A percentile compares a stretch with the other conserved stretches of the same genome.
These are phyloP conservation scores for Pangasius krempfi DNA, from an alignment of 2,797 vertebrate genomes.

Conservation along the genomic window DNA sequence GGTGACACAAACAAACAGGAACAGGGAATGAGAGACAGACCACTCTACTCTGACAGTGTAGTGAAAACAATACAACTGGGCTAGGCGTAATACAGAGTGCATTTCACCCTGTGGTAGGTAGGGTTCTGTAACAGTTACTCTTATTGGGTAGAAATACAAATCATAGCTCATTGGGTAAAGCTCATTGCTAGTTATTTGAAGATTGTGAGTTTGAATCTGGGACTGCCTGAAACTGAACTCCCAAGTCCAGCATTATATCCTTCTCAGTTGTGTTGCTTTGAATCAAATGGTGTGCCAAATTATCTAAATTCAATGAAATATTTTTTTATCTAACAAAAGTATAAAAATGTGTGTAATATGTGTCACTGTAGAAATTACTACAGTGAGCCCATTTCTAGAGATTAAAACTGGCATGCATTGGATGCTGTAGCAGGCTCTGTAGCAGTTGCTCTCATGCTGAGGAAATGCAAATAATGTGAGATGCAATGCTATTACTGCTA, in stretches of 20 bases:
- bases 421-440: background rate
- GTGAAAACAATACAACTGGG: background rate
- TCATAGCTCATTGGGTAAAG: background rate
- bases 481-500: conserved; percentile 40
- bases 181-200: background rate
- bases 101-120: background rate
- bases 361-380: background rate
- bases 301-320: background rate
- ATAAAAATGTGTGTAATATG: background rate
- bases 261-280: background rate
- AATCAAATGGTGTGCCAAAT: background rate
- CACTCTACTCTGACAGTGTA: background rate
- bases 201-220: background rate
- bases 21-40: background rate
- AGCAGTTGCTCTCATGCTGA: conserved; percentile 23
- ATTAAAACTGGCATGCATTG: background rate
- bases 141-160: conserved; percentile 5
- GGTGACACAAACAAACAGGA: background rate
- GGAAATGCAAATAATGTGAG: conserved; percentile 23
- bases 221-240: background rate
- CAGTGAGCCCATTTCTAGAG: background rate
- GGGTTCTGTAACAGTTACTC: background rate
- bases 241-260: background rate
- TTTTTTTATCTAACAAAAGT: background rate
- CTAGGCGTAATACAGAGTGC: background rate